Base-by-base conservation (phyloP, 2,888 invertebrate species). In the Thyatira batis region DNA sequence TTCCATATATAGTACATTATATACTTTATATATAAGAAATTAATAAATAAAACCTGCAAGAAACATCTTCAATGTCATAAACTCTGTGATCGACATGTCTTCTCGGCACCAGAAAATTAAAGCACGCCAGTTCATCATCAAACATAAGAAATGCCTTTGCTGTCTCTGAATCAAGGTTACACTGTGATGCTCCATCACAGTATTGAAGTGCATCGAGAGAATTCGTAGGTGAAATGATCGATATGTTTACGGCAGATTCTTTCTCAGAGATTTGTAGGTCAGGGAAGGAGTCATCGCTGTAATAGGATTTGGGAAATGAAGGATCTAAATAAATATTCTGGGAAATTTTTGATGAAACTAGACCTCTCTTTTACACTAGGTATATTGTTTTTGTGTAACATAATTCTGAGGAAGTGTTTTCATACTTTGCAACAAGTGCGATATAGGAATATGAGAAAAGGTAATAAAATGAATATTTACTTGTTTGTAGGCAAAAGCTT, bases 21-120 rank as follows among this genome's bases (percentile, higher is more conserved):
- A n/a, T 60, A 10, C 20, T 45, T 20, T 20, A 6, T 39, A 49
- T n/a, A 20, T 53, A 3, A 27, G n/a, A 51, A 20, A 10, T 43
- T 0, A 10, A 10, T 25, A 43, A 20, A 52, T 23, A 13, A 28
- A 67, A 92, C 91, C 91, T 91, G 85, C 80, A 81, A 53, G 67
- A 69, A 28, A 90, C 84, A 69, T 92, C 88, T 70, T 84, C 91
- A 50, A 92, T 86, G 20, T 80, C 76, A 78, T 92, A 92, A 10
- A 85, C 82, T 50, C 66, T 79, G 59, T 72, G 73, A 11, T 60
- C 45, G 13, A 67, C 50, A 55, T 63, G 72, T 44, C 79, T 76
- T 5, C 84, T 69, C 1, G 90, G 85, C 46, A 70, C 56, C 33
- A 86, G 28, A 0, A 87, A 60, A 53, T 76, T 72, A 45, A 67